Base-by-base conservation (phyloP, 2,888 invertebrate genomes). In the Acanthosoma haemorrhoidale region DNA sequence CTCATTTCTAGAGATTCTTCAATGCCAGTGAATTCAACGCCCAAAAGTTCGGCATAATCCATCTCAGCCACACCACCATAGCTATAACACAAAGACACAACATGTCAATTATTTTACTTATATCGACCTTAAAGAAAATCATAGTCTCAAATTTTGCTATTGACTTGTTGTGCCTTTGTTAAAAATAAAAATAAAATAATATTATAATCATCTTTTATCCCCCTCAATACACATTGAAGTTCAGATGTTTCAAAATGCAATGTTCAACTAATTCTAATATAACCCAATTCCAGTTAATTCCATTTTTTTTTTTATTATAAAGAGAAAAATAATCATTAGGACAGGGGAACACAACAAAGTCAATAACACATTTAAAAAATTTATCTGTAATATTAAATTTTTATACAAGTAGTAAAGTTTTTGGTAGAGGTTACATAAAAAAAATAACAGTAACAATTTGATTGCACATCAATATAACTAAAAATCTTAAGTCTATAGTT, bases 11-110 rank as follows among this genome's bases (percentile, higher is more conserved):
- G 60, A 36, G 64, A 73, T 68, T 76, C 76, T 43, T 76, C 75
- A 34, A 74, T 72, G 9, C 70, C 67, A 18, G 38, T 41, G 15
- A 75, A 69, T n/a, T 75, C 60, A 34, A 75, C 76, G 57, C 74
- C 73, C 60, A 76, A 72, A 13, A 76, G 60, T 21, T 76, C 76
- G 16, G 72, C 58, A 70, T 76, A 75, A 72, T 76, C 76, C 72
- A 74, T 68, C 32, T 75, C 76, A 41, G 64, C 66, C 39, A 66
- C 58, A 18, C 71, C 71, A 39, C 70, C 60, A 64, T 61, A 71
- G 71, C 73, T 74, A 72, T 29, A 70, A 70, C 60, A 73, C 71
- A 73, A 68, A 73, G 71, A 73, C 71, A 73, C 72, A 73, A 72
- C 70, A 64, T 38, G 71, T 71, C 71, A 71, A 71, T 67, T 67